Evolutionary conservation across 2,797 vertebrate genomes (phyloP).

Genomic region (Chanos chanos): DNA sequence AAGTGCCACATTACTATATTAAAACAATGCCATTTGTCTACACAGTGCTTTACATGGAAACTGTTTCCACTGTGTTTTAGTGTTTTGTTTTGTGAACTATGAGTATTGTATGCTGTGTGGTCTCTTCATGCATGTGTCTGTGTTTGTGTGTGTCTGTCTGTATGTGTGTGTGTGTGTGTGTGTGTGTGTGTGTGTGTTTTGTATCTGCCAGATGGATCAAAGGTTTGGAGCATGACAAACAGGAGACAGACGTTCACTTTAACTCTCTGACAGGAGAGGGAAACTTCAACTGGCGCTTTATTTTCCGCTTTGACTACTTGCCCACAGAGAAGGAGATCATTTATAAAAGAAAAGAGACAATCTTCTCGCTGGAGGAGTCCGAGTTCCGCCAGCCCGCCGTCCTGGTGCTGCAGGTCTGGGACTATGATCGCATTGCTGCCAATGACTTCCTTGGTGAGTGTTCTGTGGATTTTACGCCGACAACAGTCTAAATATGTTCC

Average conservation of each 20-base stretch:
- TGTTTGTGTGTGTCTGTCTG: background rate
- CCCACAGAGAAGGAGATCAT: slow-evolving; percentile 89
- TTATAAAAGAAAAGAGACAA: slow-evolving; percentile 81
- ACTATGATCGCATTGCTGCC: slow-evolving; percentile 86
- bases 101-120: background rate
- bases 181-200: background rate
- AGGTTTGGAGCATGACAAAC: slow-evolving; percentile 87
- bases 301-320: slow-evolving; percentile 88
- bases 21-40: background rate
- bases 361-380: slow-evolving; percentile 85
- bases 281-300: slow-evolving; percentile 95
- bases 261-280: slow-evolving; percentile 93
- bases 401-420: slow-evolving; percentile 90
- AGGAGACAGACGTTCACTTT: slow-evolving; percentile 95
- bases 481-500: no score
- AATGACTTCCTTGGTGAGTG: slow-evolving; percentile 89
- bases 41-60: background rate
- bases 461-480: no score
- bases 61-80: no score
- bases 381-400: slow-evolving; percentile 85
- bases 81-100: background rate
- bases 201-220: slow-evolving; percentile 84
- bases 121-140: background rate
- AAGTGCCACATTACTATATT: background rate
- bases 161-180: background rate